Evolutionary conservation across 2,113 vertebrate genomes (phyloP).

Genomic region (Xerus inauris): DNA sequence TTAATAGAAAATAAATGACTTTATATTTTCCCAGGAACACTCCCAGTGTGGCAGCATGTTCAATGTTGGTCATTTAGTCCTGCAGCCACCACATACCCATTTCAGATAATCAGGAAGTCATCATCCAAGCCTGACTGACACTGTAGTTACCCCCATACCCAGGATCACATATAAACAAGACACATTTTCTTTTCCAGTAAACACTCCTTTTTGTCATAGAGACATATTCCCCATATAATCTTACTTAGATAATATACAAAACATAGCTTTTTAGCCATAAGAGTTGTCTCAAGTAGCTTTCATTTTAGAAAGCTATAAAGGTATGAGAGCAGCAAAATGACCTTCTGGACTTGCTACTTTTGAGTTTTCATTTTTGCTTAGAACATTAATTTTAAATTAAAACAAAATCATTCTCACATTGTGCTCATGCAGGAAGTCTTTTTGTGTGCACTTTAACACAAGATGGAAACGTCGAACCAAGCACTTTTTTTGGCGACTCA

Average conservation of each 20-base stretch:
- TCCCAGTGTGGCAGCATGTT: too few species aligned
- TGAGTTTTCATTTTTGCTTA: conserved; percentile 48
- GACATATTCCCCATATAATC: background rate
- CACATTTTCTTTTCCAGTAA: background rate
- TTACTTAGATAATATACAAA: too few species aligned
- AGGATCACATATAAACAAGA: background rate
- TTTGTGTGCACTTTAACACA: background rate
- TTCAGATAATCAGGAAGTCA: too few species aligned
- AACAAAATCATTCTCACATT: conserved; percentile 19
- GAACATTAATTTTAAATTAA: conserved; percentile 37
- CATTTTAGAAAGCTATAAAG: background rate
- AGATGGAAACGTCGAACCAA: conserved; percentile 66
- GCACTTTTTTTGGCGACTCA: conserved; percentile 60
- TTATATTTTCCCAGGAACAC: too few species aligned
- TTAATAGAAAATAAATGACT: too few species aligned
- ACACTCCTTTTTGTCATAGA: background rate
- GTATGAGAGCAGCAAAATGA: background rate
- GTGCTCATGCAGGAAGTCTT: background rate
- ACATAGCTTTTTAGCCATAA: too few species aligned
- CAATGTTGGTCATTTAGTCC: too few species aligned
- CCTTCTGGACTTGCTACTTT: background rate
- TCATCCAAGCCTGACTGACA: background rate
- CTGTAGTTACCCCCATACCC: background rate
- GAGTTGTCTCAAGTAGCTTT: background rate
- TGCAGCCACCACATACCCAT: too few species aligned